phyloP scores from a whole-genome alignment of 2,888 invertebrate species.

The Cephus runcator region DNA sequence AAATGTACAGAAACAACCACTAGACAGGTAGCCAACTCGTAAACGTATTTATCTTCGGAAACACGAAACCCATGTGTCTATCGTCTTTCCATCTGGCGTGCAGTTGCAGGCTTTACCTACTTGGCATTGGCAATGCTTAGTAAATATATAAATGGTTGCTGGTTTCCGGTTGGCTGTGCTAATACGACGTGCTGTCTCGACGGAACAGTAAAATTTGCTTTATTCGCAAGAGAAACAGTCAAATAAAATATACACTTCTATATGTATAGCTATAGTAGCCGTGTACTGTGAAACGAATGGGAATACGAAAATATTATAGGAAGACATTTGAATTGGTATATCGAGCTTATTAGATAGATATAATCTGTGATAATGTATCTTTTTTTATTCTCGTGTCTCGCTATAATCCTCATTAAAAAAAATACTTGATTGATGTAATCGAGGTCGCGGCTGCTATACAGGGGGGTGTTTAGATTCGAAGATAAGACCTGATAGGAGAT shows the following conservation, averaged over 20 bases:
- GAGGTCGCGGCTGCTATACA: neutral
- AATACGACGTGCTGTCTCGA: neutral
- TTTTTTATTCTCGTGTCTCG: neutral
- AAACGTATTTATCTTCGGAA: conserved; percentile 32
- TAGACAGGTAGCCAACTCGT: neutral
- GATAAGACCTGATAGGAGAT: neutral
- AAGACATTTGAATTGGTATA: neutral
- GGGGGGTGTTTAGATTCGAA: neutral
- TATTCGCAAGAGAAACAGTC: neutral
- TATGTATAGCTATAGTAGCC: neutral
- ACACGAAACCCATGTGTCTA: conserved; percentile 21
- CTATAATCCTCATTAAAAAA: neutral
- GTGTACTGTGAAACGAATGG: neutral
- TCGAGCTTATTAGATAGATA: conserved; percentile 20
- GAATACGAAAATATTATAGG: neutral
- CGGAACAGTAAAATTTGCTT: neutral
- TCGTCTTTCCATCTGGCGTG: conserved; percentile 3
- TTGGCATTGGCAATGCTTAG: neutral
- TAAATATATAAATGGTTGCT: neutral
- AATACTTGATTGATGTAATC: neutral
- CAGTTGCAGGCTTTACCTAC: neutral
- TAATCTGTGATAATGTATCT: conserved; percentile 7
- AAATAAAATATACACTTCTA: neutral
- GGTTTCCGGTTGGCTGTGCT: neutral
- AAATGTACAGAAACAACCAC: neutral